These are phyloP conservation scores for Meloidogyne exigua DNA, from an alignment of 1,140 invertebrate genomes.

Conservation along the genomic window DNA sequence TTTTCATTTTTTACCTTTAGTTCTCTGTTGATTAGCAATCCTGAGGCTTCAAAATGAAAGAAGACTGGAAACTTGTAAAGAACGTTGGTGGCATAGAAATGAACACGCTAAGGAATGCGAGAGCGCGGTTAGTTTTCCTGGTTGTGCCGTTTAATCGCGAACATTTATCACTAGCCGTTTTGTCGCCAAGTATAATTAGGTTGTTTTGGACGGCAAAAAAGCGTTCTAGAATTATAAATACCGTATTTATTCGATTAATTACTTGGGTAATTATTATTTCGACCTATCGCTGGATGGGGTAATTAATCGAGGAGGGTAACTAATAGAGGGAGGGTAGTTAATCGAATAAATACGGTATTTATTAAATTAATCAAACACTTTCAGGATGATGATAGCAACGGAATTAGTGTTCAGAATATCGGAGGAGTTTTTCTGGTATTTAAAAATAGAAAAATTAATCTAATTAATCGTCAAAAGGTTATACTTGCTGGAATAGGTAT, in stretches of 20 bases:
- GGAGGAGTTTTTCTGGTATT: conserved; percentile 84
- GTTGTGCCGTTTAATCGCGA: too few relatives aligned
- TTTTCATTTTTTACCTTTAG: conserved; percentile 31
- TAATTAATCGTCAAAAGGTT: conserved; percentile 67
- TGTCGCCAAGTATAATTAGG: too few relatives aligned
- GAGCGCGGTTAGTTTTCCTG: not conserved
- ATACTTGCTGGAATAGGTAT: conserved; percentile 88
- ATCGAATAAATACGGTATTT: too few relatives aligned
- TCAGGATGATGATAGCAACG: conserved; percentile 85
- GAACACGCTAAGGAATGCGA: conserved; percentile 73
- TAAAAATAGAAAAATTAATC: not conserved
- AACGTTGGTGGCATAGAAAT: conserved; percentile 91
- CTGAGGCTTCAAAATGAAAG: conserved; percentile 86
- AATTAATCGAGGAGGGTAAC: too few relatives aligned
- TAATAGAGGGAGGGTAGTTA: too few relatives aligned
- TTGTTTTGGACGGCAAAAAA: too few relatives aligned
- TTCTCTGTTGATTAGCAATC: conserved; percentile 71
- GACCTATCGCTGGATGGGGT: too few relatives aligned
- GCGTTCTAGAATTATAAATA: too few relatives aligned
- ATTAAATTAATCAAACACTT: conserved; percentile 69
- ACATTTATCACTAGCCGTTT: too few relatives aligned
- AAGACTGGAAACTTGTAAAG: conserved; percentile 85
- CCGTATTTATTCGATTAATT: too few relatives aligned
- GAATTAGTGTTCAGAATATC: conserved; percentile 90
- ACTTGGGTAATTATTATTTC: too few relatives aligned